phyloP scores from a whole-genome alignment of 2,797 vertebrate genomes.

The Acridotheres tristis region DNA sequence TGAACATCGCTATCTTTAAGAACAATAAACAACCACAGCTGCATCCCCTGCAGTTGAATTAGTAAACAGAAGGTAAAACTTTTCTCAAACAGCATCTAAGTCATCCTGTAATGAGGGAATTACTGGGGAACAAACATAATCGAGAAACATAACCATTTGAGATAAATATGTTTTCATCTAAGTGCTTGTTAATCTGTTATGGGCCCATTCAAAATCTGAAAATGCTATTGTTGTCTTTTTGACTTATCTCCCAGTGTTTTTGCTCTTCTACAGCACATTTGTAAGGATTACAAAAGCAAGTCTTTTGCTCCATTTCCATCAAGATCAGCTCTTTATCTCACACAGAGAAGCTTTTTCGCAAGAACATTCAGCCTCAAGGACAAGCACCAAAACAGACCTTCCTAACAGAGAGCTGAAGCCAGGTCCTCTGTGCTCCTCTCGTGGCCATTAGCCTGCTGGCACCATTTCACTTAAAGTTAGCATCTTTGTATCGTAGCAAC shows the following conservation, averaged over 20 bases:
- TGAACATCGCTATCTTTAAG: background rate
- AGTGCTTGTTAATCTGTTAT: background rate
- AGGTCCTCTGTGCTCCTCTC: background rate
- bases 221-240: background rate
- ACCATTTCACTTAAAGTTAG: background rate
- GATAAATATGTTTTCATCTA: background rate
- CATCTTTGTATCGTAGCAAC: slow-evolving; percentile 48
- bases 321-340: background rate
- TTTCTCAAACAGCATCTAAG: background rate
- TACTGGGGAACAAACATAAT: background rate
- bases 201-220: background rate
- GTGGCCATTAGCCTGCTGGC: background rate
- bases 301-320: background rate
- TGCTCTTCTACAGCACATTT: background rate
- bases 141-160: background rate
- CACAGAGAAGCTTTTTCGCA: background rate
- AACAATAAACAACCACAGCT: background rate
- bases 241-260: background rate
- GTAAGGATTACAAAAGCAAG: background rate
- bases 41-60: background rate
- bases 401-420: background rate
- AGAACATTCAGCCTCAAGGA: background rate
- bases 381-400: background rate
- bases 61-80: background rate
- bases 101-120: background rate